These are phyloP conservation scores for Eubasilissa regina DNA, from an alignment of 1,140 invertebrate species.

Conservation along the genomic window DNA sequence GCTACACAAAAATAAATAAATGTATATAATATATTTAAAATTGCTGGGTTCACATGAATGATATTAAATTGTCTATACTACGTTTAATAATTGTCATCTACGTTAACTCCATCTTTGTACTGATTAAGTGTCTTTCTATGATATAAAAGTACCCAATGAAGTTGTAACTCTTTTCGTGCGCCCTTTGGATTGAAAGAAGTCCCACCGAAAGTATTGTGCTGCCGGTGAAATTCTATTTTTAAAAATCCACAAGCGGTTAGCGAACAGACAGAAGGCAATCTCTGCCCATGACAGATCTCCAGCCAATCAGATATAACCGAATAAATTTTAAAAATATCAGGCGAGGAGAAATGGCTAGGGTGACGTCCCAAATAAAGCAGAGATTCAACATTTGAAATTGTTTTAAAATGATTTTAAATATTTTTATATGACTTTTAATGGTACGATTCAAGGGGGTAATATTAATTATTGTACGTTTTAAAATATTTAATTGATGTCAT, in stretches of 20 bases:
- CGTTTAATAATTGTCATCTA: too few relatives aligned
- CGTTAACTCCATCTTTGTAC: too few relatives aligned
- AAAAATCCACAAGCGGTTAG: slow-evolving; percentile 27
- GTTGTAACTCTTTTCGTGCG: slow-evolving; percentile 12
- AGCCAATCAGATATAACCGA: slow-evolving; percentile 51
- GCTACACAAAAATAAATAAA: too few relatives aligned
- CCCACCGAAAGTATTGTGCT: slow-evolving; percentile 1
- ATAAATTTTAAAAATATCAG: slow-evolving; percentile 51
- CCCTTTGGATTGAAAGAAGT: background rate
- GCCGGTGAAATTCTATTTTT: slow-evolving; percentile 32
- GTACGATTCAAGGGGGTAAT: too few relatives aligned
- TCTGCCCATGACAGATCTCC: slow-evolving; percentile 51
- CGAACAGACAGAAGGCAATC: slow-evolving; percentile 36
- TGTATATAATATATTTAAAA: too few relatives aligned
- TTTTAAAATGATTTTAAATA: background rate
- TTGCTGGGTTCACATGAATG: too few relatives aligned
- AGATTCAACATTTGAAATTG: slow-evolving; percentile 6
- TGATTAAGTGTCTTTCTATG: too few relatives aligned
- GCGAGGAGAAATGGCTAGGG: slow-evolving; percentile 21
- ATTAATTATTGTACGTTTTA: too few relatives aligned
- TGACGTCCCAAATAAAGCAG: slow-evolving; percentile 1
- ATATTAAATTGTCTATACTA: too few relatives aligned
- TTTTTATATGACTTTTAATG: background rate
- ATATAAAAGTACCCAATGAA: background rate
- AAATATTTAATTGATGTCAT: too few relatives aligned